A percentile compares a stretch with the other conserved stretches of the same genome.
Evolutionary conservation across 2,113 vertebrate genomes (phyloP).

Genomic region (Laticauda colubrina): DNA sequence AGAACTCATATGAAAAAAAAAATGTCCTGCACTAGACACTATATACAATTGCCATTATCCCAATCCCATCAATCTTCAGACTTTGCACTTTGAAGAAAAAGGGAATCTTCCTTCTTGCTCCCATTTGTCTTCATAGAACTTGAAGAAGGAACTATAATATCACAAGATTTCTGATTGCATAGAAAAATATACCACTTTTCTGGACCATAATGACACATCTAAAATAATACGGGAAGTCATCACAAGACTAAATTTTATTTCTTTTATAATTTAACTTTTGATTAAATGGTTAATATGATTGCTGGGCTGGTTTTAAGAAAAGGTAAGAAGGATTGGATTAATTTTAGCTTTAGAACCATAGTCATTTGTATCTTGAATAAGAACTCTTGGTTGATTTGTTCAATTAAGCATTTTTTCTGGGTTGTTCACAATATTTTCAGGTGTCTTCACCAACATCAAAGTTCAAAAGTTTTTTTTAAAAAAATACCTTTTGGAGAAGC

Average conservation of each 20-base stretch:
- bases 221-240: background rate
- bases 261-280: background rate
- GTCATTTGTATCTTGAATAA: background rate
- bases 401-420: background rate
- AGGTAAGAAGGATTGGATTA: background rate
- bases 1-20: background rate
- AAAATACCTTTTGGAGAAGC: background rate
- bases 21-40: background rate
- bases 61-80: no score
- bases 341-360: background rate
- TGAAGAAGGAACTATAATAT: background rate
- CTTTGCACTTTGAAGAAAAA: no score
- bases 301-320: background rate
- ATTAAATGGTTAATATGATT: background rate
- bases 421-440: background rate
- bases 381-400: background rate
- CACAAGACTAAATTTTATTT: background rate
- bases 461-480: background rate
- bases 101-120: background rate
- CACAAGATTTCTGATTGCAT: background rate
- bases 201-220: background rate
- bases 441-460: background rate
- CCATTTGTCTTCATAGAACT: background rate
- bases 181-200: background rate
- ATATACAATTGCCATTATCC: background rate